These are phyloP conservation scores for Nothobranchius furzeri DNA, from an alignment of 2,113 vertebrate species.

Conservation along the genomic window DNA sequence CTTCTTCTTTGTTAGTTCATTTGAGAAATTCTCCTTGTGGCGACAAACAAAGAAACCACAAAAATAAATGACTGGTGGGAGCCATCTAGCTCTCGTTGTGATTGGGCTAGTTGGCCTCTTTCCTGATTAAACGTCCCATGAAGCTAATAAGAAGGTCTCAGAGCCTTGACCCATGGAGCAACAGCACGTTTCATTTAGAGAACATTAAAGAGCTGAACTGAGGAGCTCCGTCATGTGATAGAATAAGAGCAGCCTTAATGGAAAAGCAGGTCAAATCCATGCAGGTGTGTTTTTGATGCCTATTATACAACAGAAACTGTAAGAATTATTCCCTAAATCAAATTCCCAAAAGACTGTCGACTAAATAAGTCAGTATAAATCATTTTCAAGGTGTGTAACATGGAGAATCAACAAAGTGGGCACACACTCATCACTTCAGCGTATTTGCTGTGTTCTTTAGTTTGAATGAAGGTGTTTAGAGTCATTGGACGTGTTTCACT, in stretches of 20 bases:
- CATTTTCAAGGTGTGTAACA: neutral
- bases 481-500: too few relatives aligned
- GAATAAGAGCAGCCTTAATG: neutral
- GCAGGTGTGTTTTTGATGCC: neutral
- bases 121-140: conserved; percentile 10
- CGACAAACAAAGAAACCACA: conserved; percentile 24
- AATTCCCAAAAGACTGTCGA: neutral
- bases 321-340: neutral
- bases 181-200: neutral
- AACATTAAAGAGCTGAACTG: neutral
- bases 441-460: too few relatives aligned
- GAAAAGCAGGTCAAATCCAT: neutral
- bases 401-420: too few relatives aligned
- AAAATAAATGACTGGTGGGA: conserved; percentile 22
- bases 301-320: neutral
- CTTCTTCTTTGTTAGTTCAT: conserved; percentile 55
- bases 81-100: conserved; percentile 46
- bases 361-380: neutral
- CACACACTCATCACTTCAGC: too few relatives aligned
- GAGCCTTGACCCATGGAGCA: neutral
- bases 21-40: conserved; percentile 31
- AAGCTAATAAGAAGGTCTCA: conserved; percentile 9
- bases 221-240: neutral
- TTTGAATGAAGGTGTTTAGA: too few relatives aligned
- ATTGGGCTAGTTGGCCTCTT: conserved; percentile 22